A percentile compares a stretch with the other conserved stretches of the same genome.
phyloP scores from a whole-genome alignment of 1,140 invertebrate genomes.

The Heliconius melpomene region DNA sequence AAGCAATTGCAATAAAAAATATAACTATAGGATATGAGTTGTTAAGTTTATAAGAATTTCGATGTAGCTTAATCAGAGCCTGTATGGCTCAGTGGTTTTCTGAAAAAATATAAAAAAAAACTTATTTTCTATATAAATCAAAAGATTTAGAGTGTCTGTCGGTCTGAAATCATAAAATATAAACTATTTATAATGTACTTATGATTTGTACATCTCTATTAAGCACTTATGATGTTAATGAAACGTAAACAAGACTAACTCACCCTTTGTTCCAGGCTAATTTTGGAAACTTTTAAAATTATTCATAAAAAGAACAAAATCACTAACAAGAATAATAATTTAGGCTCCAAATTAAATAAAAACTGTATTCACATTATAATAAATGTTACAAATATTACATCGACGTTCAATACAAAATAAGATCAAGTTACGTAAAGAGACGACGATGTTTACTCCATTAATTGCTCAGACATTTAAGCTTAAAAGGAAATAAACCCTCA shows the following conservation, averaged over 20 bases:
- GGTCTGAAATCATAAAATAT: background rate
- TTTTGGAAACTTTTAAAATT: background rate
- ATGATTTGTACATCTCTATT: background rate
- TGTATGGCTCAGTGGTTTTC: too few species aligned
- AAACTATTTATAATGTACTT: background rate
- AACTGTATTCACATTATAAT: background rate
- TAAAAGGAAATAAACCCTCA: conserved; percentile 1
- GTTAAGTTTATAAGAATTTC: too few species aligned
- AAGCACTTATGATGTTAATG: background rate
- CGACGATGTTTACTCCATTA: background rate
- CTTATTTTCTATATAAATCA: background rate
- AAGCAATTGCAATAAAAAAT: too few species aligned
- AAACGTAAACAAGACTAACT: background rate
- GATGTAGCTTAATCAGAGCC: too few species aligned
- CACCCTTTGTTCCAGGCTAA: background rate
- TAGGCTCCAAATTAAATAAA: too few species aligned
- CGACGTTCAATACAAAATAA: background rate
- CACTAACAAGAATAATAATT: background rate
- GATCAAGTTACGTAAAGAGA: background rate
- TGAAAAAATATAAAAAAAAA: too few species aligned
- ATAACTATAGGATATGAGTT: too few species aligned
- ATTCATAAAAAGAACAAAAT: background rate
- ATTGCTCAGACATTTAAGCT: conserved; percentile 6
- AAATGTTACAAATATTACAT: background rate
- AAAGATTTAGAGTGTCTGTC: background rate